These are phyloP conservation scores for Thereva unica DNA, from an alignment of 2,888 invertebrate genomes.

Conservation along the genomic window DNA sequence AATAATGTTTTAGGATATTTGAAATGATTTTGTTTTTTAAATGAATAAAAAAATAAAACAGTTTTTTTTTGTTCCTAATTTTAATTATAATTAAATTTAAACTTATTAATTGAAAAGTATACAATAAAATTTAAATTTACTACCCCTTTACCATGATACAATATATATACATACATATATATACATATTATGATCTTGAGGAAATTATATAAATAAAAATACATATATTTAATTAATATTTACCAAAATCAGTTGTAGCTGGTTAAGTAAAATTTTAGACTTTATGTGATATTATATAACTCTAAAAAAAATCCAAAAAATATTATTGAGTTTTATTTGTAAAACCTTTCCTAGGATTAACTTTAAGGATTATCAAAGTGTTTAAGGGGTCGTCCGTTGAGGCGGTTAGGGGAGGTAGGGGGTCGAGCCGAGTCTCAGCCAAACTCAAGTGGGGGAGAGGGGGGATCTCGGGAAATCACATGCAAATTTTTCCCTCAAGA, in stretches of 20 bases:
- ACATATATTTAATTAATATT: conserved; percentile 13
- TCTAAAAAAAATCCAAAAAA: conserved; percentile 4
- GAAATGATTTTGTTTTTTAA: background rate
- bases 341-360: too few relatives aligned
- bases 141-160: background rate
- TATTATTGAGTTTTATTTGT: too few relatives aligned
- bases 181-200: conserved; percentile 11
- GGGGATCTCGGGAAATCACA: too few relatives aligned
- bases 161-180: background rate
- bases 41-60: background rate
- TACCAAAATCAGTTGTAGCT: background rate
- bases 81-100: background rate
- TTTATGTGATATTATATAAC: conserved; percentile 32
- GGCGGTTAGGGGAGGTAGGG: too few relatives aligned
- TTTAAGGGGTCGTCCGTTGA: too few relatives aligned
- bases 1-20: too few relatives aligned
- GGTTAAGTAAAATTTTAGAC: conserved; percentile 17
- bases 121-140: conserved; percentile 21
- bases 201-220: conserved; percentile 5
- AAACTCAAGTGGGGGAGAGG: too few relatives aligned
- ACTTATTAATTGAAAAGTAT: conserved; percentile 16
- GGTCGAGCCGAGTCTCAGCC: too few relatives aligned
- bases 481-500: too few relatives aligned
- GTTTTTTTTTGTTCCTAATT: conserved; percentile 5
- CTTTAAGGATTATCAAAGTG: too few relatives aligned